A percentile compares a stretch with the other conserved stretches of the same genome.
Evolutionary conservation across 2,113 vertebrate genomes (phyloP).

Genomic region (Eulemur macaco): DNA sequence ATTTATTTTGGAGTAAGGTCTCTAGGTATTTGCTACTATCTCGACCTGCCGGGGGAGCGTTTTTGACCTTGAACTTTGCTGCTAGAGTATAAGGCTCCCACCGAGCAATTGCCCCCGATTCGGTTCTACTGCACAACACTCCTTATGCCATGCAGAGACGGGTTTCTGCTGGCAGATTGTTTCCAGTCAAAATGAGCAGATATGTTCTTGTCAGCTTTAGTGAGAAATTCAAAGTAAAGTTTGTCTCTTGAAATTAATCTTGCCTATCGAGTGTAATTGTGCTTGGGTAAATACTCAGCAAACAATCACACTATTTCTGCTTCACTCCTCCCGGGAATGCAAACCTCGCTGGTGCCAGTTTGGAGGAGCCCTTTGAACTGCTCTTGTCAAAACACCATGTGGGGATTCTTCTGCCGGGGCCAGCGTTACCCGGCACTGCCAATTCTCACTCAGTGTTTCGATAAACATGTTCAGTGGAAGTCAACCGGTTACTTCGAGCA

Average conservation of each 20-base stretch:
- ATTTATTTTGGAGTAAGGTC: not conserved
- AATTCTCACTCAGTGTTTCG: conserved; percentile 32
- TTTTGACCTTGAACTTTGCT: not conserved
- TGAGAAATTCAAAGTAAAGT: conserved; percentile 5
- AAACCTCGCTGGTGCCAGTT: not conserved
- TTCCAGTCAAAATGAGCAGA: not conserved
- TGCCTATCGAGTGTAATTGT: not conserved
- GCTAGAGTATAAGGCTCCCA: not conserved
- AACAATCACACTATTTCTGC: not conserved
- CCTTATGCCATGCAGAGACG: not conserved
- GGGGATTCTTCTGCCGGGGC: not conserved
- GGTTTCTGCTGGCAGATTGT: not conserved
- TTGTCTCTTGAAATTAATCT: conserved; percentile 17
- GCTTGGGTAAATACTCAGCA: not conserved
- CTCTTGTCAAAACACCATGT: conserved; percentile 40
- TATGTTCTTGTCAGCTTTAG: not conserved
- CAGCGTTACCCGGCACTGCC: not conserved
- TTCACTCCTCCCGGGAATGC: not conserved
- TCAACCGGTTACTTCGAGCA: not conserved
- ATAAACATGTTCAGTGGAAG: not conserved
- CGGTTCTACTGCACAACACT: not conserved
- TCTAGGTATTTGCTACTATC: not conserved
- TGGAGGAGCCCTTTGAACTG: not conserved
- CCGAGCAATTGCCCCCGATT: not conserved
- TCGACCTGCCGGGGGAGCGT: not conserved